Conservation (phyloP, 2,888 invertebrate species). For the Sicus ferrugineus region DNA sequence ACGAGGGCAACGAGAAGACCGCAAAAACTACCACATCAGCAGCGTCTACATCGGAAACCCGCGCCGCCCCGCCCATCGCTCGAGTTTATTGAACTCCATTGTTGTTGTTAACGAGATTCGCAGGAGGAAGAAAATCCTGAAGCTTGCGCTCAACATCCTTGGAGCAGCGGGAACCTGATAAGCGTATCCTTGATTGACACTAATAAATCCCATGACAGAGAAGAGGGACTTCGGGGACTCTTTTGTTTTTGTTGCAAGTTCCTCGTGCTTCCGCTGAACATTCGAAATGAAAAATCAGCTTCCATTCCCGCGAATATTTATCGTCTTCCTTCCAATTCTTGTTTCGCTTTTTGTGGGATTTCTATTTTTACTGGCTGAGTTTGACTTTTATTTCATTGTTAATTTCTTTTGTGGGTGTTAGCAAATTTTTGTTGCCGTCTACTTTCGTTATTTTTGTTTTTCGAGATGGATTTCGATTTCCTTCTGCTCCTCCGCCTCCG, state of each 20-base stretch:
- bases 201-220: conserved; percentile 22
- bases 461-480: neutral
- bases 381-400: too few species aligned
- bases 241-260: conserved; percentile 8
- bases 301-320: neutral
- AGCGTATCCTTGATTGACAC: conserved; percentile 32
- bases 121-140: neutral
- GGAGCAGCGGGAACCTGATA: conserved; percentile 30
- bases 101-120: neutral
- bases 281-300: too few species aligned
- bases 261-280: too few species aligned
- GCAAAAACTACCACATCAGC: neutral
- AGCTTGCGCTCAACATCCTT: neutral
- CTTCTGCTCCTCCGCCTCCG: neutral
- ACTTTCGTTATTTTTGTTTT: neutral
- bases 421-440: conserved; percentile 15
- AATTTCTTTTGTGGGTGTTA: conserved; percentile 28
- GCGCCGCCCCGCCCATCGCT: neutral
- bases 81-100: neutral
- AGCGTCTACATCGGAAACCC: too few species aligned
- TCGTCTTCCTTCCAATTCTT: neutral
- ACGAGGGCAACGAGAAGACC: conserved; percentile 2
- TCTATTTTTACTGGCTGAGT: too few species aligned
- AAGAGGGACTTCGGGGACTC: too few species aligned
- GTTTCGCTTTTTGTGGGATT: conserved; percentile 16